Evolutionary conservation across 2,113 vertebrate genomes (phyloP), one percentile per base, ranked within the genome.

Genomic region (human): DNA sequence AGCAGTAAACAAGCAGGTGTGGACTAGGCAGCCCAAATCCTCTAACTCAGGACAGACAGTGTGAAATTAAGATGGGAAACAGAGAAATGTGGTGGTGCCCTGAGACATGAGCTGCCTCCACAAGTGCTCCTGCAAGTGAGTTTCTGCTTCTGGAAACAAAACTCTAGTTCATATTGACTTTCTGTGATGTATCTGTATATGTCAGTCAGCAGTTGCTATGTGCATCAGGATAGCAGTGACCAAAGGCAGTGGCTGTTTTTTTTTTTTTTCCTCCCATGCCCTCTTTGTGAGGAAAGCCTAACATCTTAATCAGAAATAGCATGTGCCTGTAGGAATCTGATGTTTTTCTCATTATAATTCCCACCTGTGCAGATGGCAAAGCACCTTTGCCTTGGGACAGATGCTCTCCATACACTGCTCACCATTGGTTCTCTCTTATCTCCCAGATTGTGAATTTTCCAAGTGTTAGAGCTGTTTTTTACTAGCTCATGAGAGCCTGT

Each of bases 131-230:
- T 82, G 18, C 45, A 81, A 59, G 59, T n/a, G 52, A 85, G 18
- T 22, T 55, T 90, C 35, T 90, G 76, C 72, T 98, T 61, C 25
- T 25, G 75, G 27, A 70, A 87, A 82, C 40, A 61, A 50, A 59
- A n/a, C 18, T 80, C 50, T 96, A 66, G 78, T 86, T 87, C 90
- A 83, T 82, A 73, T 82, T 88, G 93, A 86, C 93, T 88, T 92
- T 84, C 81, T 93, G 78, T 72, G 43, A 40, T 92, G 40, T n/a
- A 16, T 90, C 52, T 84, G 35, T 79, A 59, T 70, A 80, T 81
- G 73, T 45, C 1, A 1, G 92, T 40, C 75, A 78, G 83, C 55
- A 45, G 68, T 85, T 64, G 50, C 81, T 68, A 0, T 1, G 17
- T 64, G 48, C 66, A 52, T 96, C 72, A 73, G 50, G 66, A 57